These are phyloP conservation scores for Bilobella aurantiaca DNA, from an alignment of 1,140 invertebrate species.

Conservation along the genomic window DNA sequence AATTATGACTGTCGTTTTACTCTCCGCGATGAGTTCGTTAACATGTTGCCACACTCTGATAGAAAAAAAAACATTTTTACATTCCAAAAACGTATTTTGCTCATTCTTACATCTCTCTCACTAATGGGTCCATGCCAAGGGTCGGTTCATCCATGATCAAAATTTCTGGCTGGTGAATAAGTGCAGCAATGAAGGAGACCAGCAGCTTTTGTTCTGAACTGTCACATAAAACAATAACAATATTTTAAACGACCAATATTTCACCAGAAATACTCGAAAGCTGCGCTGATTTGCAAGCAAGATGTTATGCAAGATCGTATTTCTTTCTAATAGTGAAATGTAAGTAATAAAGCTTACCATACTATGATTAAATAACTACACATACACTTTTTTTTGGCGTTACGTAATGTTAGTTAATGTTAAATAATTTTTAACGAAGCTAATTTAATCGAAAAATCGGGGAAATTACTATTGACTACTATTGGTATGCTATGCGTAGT, in stretches of 20 bases:
- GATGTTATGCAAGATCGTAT: not conserved
- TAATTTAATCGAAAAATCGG: too few species aligned
- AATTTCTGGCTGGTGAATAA: constrained; percentile 46
- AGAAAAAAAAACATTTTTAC: not conserved
- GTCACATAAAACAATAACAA: not conserved
- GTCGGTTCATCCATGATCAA: constrained; percentile 50
- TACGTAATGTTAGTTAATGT: too few species aligned
- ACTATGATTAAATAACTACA: too few species aligned
- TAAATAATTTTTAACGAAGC: too few species aligned
- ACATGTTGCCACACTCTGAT: not conserved
- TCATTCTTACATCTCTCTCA: constrained; percentile 39
- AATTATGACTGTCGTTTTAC: not conserved
- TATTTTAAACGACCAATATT: not conserved
- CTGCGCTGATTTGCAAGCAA: not conserved
- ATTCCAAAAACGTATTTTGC: not conserved
- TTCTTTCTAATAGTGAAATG: too few species aligned
- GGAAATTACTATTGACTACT: too few species aligned
- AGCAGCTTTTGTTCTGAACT: constrained; percentile 36
- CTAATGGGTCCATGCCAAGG: constrained; percentile 49
- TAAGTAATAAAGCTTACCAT: too few species aligned
- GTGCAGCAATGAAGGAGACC: constrained; percentile 44
- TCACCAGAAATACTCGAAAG: not conserved
- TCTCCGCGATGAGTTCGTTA: not conserved
- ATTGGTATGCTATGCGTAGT: too few species aligned
- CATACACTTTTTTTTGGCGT: too few species aligned